These are phyloP conservation scores for Monochamus saltuarius DNA, from an alignment of 1,140 invertebrate genomes.

Conservation along the genomic window DNA sequence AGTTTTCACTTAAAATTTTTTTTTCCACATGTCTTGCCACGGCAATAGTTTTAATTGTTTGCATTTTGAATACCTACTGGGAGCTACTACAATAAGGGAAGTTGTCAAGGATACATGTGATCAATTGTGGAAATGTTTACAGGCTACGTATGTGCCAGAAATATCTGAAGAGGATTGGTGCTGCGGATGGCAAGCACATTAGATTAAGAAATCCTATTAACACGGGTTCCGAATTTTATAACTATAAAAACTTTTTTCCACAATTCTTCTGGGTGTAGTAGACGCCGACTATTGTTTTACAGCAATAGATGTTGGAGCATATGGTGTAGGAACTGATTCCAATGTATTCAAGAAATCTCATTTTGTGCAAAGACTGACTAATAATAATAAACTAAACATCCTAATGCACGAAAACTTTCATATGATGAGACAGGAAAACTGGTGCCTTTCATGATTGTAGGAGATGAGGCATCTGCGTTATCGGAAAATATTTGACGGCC, in stretches of 20 bases:
- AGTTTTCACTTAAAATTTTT: conserved; percentile 2
- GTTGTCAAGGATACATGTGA: conserved; percentile 17
- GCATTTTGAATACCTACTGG: conserved; percentile 16
- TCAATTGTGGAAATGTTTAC: conserved; percentile 12
- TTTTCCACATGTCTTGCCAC: conserved; percentile 16
- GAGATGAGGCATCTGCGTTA: conserved; percentile 9
- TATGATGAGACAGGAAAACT: conserved; percentile 17
- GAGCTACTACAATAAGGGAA: conserved; percentile 13
- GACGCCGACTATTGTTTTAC: conserved; percentile 11
- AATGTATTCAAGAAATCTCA: conserved; percentile 21
- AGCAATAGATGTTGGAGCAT: conserved; percentile 24
- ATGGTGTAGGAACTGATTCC: conserved; percentile 20
- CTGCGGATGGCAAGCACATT: conserved; percentile 51
- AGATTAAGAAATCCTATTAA: too few species aligned
- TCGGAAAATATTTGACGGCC: neutral
- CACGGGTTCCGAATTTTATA: conserved; percentile 26
- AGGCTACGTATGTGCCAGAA: conserved; percentile 13
- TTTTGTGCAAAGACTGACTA: conserved; percentile 4
- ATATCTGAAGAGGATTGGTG: conserved; percentile 32
- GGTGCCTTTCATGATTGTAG: conserved; percentile 34
- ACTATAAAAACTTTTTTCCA: conserved; percentile 43
- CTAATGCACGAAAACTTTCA: conserved; percentile 7
- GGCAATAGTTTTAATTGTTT: conserved; percentile 10
- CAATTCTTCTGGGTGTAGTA: conserved; percentile 19
- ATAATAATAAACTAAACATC: conserved; percentile 15